Base-by-base conservation (phyloP, 2,113 vertebrate species). In the Podilymbus podiceps region DNA sequence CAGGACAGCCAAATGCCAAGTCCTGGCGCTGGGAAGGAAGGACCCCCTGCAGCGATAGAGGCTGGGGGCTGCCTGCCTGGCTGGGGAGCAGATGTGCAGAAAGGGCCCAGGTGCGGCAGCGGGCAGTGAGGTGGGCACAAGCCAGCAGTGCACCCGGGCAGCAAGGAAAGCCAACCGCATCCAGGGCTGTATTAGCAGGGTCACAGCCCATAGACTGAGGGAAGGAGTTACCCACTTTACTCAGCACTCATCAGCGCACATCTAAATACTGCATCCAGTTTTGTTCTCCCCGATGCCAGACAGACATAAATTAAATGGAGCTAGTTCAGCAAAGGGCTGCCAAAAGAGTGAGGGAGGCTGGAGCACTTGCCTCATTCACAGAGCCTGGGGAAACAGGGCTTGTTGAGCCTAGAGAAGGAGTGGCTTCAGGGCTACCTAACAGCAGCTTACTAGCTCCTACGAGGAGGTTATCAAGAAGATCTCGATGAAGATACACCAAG, bases 41-140 rank as follows among this genome's bases (percentile, higher is more conserved):
- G 13, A 22, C 2, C 1, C 4, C 7, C 15, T 58, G 11, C 40
- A 87, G 20, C 20, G 24, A 8, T 4, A 27, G 8, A 35, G 52
- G 21, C 50, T 75, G 71, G 13, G 25, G 15, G 28, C 33, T 73
- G 64, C 15, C n/a, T 69, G 74, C 8, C 20, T 56, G 24, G 33
- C n/a, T 46, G 23, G 23, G 4, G 12, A 55, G 20, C 4, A 67
- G 24, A 7, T 31, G 56, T 40, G 35, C 23, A 90, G 50, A 69
- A 90, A 71, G 55, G 25, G 2, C 28, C 11, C 4, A 2, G 23
- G 11, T 1, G 0, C 12, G 17, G 40, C 4, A 6, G 33, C 46
- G 60, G 44, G 40, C 8, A 27, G 13, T 4, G 40, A 9, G 1
- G 33, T n/a, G 52, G 14, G 16, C 23, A 50, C 9, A 11, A 62